Conservation (phyloP, 35 echinoderm and acorn worm genomes). For the Strongylocentrotus purpuratus region DNA sequence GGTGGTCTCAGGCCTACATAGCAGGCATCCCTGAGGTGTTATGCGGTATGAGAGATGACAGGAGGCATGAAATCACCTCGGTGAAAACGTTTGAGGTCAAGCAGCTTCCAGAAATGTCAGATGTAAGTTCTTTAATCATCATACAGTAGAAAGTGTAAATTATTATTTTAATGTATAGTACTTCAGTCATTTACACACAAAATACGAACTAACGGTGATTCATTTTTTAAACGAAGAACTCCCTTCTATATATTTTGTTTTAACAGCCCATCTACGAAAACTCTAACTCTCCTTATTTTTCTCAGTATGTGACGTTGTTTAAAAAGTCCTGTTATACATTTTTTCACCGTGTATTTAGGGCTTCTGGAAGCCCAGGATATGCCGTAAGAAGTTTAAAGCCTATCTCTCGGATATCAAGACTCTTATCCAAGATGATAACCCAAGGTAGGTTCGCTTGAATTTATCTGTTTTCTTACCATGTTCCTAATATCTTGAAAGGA, state of each 20-base stretch:
- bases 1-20: constrained; percentile 6
- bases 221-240: too few species aligned
- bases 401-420: not conserved
- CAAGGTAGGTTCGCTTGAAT: not conserved
- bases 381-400: not conserved
- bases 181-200: too few species aligned
- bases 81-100: not conserved
- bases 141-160: too few species aligned
- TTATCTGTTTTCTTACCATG: too few species aligned
- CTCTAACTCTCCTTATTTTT: too few species aligned
- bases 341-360: not conserved
- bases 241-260: too few species aligned
- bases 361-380: not conserved
- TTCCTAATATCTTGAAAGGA: too few species aligned
- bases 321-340: too few species aligned
- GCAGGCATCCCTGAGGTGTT: not conserved
- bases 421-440: not conserved
- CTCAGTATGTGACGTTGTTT: too few species aligned
- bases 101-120: not conserved
- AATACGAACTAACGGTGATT: too few species aligned
- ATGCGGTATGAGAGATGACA: not conserved
- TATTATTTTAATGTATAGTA: too few species aligned
- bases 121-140: not conserved
- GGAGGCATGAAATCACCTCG: not conserved
- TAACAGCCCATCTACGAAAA: too few species aligned